Evolutionary conservation across 2,797 vertebrate species (phyloP).

Genomic region (Sciurus vulgaris): DNA sequence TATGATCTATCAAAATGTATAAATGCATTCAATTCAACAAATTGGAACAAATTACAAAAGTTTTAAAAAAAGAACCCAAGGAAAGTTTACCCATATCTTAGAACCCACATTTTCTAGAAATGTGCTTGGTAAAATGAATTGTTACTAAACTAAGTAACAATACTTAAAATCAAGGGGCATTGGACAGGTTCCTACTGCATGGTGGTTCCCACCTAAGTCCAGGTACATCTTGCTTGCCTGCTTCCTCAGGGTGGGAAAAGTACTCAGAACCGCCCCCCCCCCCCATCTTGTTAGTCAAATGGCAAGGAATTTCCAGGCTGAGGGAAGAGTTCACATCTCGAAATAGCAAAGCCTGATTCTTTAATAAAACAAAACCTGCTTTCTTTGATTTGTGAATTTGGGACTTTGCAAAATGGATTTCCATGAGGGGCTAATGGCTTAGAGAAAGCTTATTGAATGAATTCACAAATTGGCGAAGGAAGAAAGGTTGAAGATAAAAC

Average conservation of each 20-base stretch:
- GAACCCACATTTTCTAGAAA: background rate
- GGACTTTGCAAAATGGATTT: conserved; percentile 38
- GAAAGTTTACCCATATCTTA: too few species aligned
- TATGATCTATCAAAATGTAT: too few species aligned
- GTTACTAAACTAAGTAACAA: conserved; percentile 37
- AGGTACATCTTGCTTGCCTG: background rate
- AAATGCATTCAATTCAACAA: too few species aligned
- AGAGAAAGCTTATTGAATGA: background rate
- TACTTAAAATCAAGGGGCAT: background rate
- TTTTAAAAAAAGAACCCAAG: too few species aligned
- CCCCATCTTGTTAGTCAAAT: background rate
- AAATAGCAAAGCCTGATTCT: background rate
- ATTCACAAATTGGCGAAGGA: background rate
- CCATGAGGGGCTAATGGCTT: background rate
- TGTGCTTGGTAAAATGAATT: conserved; percentile 40
- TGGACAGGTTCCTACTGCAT: background rate
- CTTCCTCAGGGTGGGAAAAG: background rate
- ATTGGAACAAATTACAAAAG: too few species aligned
- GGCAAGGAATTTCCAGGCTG: background rate
- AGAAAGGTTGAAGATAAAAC: background rate
- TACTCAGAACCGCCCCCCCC: background rate
- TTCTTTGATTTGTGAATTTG: conserved; percentile 47
- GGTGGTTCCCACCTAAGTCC: background rate
- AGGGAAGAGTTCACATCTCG: background rate
- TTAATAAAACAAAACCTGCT: conserved; percentile 12